Percentiles rank a stretch among this genome's conserved stretches.
Evolutionary conservation across 2,888 invertebrate species (phyloP).

Genomic region (Ptilodon capucinus): DNA sequence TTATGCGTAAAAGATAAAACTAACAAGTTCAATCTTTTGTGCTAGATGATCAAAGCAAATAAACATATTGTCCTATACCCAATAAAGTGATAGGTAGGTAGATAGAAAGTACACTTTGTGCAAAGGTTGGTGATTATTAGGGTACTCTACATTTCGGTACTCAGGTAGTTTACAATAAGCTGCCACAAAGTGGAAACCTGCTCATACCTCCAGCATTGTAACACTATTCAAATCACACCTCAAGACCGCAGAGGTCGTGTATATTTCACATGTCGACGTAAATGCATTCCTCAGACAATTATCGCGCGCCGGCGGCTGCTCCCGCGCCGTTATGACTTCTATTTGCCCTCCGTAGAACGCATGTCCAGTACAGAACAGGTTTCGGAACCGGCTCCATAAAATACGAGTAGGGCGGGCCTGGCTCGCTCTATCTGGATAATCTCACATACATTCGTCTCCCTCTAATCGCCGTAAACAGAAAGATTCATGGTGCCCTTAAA

Average conservation of each 20-base stretch:
- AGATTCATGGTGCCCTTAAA: conserved; percentile 67
- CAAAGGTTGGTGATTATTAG: too few relatives aligned
- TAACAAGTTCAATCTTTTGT: too few relatives aligned
- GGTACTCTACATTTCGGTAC: too few relatives aligned
- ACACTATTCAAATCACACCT: conserved; percentile 33
- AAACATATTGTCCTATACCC: too few relatives aligned
- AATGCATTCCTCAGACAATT: conserved; percentile 65
- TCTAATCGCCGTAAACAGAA: conserved; percentile 65
- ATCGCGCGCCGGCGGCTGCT: conserved; percentile 44
- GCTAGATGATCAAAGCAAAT: too few relatives aligned
- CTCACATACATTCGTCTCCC: conserved; percentile 62
- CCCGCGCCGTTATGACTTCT: conserved; percentile 69
- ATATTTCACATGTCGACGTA: conserved; percentile 47
- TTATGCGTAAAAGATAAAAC: too few relatives aligned
- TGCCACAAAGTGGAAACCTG: background rate
- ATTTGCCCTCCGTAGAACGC: conserved; percentile 63
- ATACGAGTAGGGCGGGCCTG: conserved; percentile 50
- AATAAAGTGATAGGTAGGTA: too few relatives aligned
- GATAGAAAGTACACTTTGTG: too few relatives aligned
- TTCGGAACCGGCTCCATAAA: conserved; percentile 51
- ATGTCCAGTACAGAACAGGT: conserved; percentile 50
- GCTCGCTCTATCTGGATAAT: conserved; percentile 60
- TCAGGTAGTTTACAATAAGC: background rate
- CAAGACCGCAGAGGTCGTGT: conserved; percentile 35
- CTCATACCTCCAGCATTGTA: conserved; percentile 19